phyloP scores from a whole-genome alignment of 1,140 invertebrate species.

The Halotydeus destructor region DNA sequence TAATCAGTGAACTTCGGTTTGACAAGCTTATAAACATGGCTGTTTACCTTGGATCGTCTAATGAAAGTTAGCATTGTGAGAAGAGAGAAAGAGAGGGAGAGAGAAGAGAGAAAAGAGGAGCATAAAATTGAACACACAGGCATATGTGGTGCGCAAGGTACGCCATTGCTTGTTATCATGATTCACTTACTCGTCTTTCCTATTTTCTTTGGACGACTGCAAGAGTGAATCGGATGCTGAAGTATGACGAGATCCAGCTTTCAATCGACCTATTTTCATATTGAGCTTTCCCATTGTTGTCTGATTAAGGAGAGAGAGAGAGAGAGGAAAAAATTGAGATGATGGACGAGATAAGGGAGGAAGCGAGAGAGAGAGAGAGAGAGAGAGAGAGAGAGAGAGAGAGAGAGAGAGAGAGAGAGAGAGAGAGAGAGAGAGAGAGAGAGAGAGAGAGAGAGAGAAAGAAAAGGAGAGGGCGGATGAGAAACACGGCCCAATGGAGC shows the following conservation, averaged over 20 bases:
- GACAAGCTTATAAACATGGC: too few relatives aligned
- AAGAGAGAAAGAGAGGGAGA: not conserved
- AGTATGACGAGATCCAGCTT: constrained; percentile 24
- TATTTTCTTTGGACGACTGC: constrained; percentile 4
- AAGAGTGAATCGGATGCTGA: constrained; percentile 3
- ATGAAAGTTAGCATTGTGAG: too few relatives aligned
- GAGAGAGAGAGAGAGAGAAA: too few relatives aligned
- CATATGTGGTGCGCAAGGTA: not conserved
- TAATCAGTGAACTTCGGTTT: too few relatives aligned
- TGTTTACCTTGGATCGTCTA: too few relatives aligned
- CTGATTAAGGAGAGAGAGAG: constrained; percentile 27
- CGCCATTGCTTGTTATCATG: not conserved
- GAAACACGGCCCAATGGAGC: too few relatives aligned
- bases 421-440: too few relatives aligned
- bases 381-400: too few relatives aligned
- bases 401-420: too few relatives aligned
- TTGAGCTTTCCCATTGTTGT: constrained; percentile 42
- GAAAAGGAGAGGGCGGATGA: too few relatives aligned
- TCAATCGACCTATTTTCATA: constrained; percentile 59
- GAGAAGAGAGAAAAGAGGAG: not conserved
- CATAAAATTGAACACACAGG: not conserved
- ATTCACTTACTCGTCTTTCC: constrained; percentile 9
- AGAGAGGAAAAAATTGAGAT: constrained; percentile 1
- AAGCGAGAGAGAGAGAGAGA: too few relatives aligned
- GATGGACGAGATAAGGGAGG: too few relatives aligned